Evolutionary conservation across 2,113 vertebrate genomes (phyloP).

Genomic region (Python bivittatus): DNA sequence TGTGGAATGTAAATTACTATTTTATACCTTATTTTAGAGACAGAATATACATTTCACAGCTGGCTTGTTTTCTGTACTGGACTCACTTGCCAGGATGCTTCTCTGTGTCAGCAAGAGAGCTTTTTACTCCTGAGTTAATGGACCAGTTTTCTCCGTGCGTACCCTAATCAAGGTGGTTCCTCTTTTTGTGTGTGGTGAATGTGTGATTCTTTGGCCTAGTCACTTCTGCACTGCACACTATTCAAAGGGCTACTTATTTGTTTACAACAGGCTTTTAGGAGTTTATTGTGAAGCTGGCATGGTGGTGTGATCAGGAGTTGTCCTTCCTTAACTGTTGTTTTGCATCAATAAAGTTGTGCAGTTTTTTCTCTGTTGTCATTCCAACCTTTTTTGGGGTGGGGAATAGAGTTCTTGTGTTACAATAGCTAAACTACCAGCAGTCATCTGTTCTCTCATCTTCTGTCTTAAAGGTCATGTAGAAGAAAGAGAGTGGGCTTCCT

Average conservation of each 20-base stretch:
- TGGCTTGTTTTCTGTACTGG: neutral
- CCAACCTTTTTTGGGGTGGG: neutral
- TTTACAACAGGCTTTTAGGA: constrained; percentile 44
- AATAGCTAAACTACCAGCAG: neutral
- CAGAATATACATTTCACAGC: neutral
- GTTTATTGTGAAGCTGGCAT: neutral
- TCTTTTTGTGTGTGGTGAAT: constrained; percentile 9
- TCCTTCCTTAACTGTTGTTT: constrained; percentile 52
- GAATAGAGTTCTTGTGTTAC: too few species aligned
- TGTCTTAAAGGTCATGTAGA: neutral
- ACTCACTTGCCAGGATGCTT: neutral
- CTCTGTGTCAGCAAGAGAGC: constrained; percentile 38
- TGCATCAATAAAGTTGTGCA: constrained; percentile 58
- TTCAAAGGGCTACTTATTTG: constrained; percentile 55
- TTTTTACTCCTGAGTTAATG: constrained; percentile 34
- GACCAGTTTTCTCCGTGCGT: neutral
- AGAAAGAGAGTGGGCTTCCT: neutral
- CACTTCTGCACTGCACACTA: constrained; percentile 41
- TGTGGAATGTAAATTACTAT: constrained; percentile 51
- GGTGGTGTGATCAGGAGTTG: neutral
- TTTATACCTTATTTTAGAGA: neutral
- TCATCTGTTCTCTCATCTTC: neutral
- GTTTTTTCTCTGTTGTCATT: neutral
- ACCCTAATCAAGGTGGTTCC: neutral
- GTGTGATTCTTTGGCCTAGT: constrained; percentile 11